Base-by-base conservation (phyloP, 2,888 invertebrate species). In the Drosophila anomalata region DNA sequence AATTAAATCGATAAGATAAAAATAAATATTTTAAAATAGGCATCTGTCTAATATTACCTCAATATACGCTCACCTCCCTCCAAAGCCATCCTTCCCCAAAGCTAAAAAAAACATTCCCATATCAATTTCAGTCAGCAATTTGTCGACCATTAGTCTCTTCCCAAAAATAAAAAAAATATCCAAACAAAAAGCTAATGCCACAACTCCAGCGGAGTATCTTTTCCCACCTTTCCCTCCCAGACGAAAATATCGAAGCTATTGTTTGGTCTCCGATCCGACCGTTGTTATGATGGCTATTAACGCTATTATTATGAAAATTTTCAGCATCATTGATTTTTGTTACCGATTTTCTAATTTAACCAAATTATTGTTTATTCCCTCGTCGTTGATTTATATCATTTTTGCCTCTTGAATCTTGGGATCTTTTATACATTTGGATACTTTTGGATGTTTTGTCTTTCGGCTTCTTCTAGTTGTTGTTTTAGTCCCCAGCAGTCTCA, bases 251-350 rank as follows among this genome's bases (percentile, higher is more conserved):
- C 47, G 61, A 14, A 47, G 22, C 52, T 75, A 80, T 80, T 80
- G 80, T 80, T 63, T 70, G 63, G 39, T 52, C 60, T 59, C 17
- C 48, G 48, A 42, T 59, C 17, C 48, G 57, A 48, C 48, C 47
- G 66, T 48, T 66, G 78, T 88, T 88, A 87, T 83, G 66, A 86
- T 79, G 81, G 51, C 87, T 72, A 80, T 83, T 84, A 86, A 75
- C 81, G 81, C 88, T 78, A 80, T 87, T 84, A 84, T 88, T 78
- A 85, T 85, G 88, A 85, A 85, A 88, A 89, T 85, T 85, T 89
- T 85, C 75, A 85, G 89, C 85, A 76, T 87, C 85, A 88, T 88
- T 87, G 89, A 85, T 75, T 85, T 88, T 78, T 85, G 85, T 89
- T 85, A 85, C 76, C 77, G 73, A 81, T 85, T 89, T 88, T 85